Evolutionary conservation across 1,140 invertebrate species (phyloP).

Genomic region (Cotesia typhae): DNA sequence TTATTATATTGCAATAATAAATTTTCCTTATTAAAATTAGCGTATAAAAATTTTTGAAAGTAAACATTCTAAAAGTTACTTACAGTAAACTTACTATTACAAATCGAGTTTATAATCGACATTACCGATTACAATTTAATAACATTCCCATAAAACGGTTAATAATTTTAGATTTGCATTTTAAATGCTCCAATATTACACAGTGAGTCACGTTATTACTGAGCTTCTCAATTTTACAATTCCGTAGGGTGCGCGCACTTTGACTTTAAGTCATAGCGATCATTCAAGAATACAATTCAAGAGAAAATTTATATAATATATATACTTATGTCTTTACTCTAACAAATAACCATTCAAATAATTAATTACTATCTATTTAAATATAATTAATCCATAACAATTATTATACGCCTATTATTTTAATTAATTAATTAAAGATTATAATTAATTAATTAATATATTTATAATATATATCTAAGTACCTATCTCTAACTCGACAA

Average conservation of each 20-base stretch:
- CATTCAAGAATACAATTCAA: conserved; percentile 33
- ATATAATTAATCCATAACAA: conserved; percentile 4
- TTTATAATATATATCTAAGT: neutral
- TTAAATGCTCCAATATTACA: no score
- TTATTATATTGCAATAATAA: no score
- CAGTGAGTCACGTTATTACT: conserved; percentile 9
- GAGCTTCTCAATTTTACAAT: conserved; percentile 39
- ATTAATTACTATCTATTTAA: neutral
- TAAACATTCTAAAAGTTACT: no score
- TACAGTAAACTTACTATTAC: no score
- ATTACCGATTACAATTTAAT: no score
- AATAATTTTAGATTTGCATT: neutral
- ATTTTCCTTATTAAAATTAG: no score
- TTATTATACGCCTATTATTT: neutral
- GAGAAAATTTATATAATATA: conserved; percentile 27
- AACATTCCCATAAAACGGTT: neutral
- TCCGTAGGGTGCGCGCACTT: conserved; percentile 38
- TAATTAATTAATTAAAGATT: neutral
- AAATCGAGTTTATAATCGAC: no score
- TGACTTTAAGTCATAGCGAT: conserved; percentile 26
- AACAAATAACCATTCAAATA: conserved; percentile 16
- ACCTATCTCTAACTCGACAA: neutral
- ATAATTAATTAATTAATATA: neutral
- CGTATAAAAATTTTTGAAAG: no score
- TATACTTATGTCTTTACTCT: no score